These are phyloP conservation scores for Lycocerus yunnanus DNA, from an alignment of 2,888 invertebrate genomes.

Conservation along the genomic window DNA sequence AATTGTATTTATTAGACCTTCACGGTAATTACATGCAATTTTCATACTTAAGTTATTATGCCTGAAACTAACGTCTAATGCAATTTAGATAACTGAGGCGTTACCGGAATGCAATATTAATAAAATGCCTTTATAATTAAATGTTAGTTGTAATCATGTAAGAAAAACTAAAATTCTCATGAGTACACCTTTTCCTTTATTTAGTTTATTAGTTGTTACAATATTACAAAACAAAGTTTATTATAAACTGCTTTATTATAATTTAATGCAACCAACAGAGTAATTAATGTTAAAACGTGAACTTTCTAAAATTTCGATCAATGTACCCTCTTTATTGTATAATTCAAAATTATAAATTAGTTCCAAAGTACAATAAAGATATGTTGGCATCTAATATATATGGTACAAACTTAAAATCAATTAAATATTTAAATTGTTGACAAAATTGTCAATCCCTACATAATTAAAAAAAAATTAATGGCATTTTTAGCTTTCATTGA, in stretches of 20 bases:
- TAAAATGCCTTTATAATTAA: constrained; percentile 15
- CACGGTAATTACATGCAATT: neutral
- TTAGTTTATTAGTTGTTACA: neutral
- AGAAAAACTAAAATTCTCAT: constrained; percentile 14
- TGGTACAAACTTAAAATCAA: too few species aligned
- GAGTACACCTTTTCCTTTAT: neutral
- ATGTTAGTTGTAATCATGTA: constrained; percentile 16
- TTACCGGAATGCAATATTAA: constrained; percentile 19
- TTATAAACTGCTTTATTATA: neutral
- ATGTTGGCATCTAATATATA: too few species aligned
- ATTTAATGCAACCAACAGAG: neutral
- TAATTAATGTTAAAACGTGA: neutral
- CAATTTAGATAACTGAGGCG: constrained; percentile 18
- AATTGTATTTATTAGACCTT: neutral
- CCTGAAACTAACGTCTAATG: constrained; percentile 17
- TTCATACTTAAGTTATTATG: constrained; percentile 4
- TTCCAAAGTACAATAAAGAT: too few species aligned
- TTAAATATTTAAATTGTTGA: too few species aligned
- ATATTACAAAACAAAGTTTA: neutral
- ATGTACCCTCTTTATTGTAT: neutral
- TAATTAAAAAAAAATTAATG: neutral
- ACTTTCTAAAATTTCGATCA: neutral
- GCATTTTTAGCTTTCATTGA: neutral
- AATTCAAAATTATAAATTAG: neutral
- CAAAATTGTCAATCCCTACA: too few species aligned